Conservation (phyloP, 1,140 invertebrate genomes). For the Amphibalanus amphitrite region DNA sequence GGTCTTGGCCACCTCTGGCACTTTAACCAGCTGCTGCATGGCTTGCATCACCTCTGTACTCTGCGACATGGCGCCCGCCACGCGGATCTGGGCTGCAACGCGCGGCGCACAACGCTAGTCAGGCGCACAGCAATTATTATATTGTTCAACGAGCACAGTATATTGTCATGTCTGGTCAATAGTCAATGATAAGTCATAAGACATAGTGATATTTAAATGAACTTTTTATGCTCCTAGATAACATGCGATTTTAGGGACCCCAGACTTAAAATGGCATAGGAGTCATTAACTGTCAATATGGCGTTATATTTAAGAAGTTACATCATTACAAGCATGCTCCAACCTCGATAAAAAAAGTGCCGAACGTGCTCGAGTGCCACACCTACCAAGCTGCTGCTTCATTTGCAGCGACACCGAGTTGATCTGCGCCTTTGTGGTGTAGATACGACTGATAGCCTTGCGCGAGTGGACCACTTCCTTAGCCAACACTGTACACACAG, state of each 20-base stretch:
- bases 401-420: conserved; percentile 94
- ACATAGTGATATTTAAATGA: too few species aligned
- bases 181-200: too few species aligned
- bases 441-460: conserved; percentile 76
- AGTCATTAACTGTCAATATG: too few species aligned
- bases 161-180: too few species aligned
- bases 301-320: too few species aligned
- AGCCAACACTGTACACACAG: conserved; percentile 83
- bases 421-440: conserved; percentile 90
- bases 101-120: too few species aligned
- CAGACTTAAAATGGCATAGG: conserved; percentile 5
- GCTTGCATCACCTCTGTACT: conserved; percentile 94
- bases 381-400: conserved; percentile 85
- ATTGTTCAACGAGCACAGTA: too few species aligned
- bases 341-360: too few species aligned
- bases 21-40: conserved; percentile 76
- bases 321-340: too few species aligned
- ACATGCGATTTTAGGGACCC: too few species aligned
- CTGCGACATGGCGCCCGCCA: conserved; percentile 76
- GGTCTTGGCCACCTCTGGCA: conserved; percentile 83
- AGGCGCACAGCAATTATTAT: too few species aligned
- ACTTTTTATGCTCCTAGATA: too few species aligned
- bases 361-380: background rate
- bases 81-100: conserved; percentile 53
- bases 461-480: conserved; percentile 85